Base-by-base conservation (phyloP, 2,797 vertebrate species). In the Brotogeris chrysoptera region DNA sequence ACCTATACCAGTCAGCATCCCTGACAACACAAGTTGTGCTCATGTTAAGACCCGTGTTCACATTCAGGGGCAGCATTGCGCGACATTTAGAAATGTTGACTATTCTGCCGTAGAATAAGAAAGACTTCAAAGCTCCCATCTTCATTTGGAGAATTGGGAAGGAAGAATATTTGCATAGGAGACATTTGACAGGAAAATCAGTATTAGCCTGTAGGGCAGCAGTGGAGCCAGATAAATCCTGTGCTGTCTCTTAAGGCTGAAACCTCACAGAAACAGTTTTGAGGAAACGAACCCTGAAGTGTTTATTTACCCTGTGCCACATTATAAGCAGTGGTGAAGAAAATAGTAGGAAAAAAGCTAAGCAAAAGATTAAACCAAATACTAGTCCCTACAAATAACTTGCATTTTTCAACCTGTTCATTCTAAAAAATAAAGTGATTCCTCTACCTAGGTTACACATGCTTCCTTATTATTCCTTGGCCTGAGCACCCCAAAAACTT, bases 111-210 rank as follows among this genome's bases (percentile, higher is more conserved):
- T 61, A 61, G 87, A 97, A 78, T 80, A 79, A 96, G 79, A 84
- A 95, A 93, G 90, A 53, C 60, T 91, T 95, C 19, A 28, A 93
- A 93, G 71, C 68, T 94, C 85, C 38, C 73, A 66, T 86, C 92
- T 94, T 96, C 90, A 92, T 96, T 68, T 91, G 93, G 88, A 93
- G 86, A 71, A 65, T 23, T 60, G 60, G 68, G 81, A 87, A 88
- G 91, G 69, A 80, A 81, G 91, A 88, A 83, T 91, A 92, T 93
- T 95, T 97, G 81, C 86, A 93, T 96, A 96, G 80, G 88, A 95
- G 94, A 91, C 77, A 83, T 92, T 94, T 95, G 95, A 96, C 93
- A 94, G 90, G 86, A 96, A 96, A 96, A 96, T 96, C 89, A 83
- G 96, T 92, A 93, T 96, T 96, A 95, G 86, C 79, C 94, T 93